These are phyloP conservation scores for Vollenhovia emeryi DNA, from an alignment of 1,140 invertebrate genomes.

Conservation along the genomic window DNA sequence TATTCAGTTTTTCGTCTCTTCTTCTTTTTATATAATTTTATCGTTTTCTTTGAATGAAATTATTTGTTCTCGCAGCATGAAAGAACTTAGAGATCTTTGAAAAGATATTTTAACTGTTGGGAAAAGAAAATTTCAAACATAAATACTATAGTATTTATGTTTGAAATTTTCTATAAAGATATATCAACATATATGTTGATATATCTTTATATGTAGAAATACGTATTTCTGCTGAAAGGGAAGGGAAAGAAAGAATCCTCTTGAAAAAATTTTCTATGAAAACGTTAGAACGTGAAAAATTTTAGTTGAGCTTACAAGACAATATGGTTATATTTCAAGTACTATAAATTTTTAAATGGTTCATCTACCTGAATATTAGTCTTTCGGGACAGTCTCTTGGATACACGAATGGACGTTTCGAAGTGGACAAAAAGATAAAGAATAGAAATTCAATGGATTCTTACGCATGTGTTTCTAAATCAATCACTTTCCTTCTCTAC, in stretches of 20 bases:
- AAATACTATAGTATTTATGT: neutral
- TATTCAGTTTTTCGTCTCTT: neutral
- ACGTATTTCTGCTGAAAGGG: neutral
- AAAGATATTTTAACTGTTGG: conserved; percentile 1
- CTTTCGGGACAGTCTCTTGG: neutral
- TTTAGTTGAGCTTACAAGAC: neutral
- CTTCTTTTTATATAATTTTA: neutral
- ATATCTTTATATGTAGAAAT: neutral
- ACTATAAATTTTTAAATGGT: neutral
- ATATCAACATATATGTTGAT: too few relatives aligned
- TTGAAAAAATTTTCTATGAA: neutral
- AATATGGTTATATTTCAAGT: neutral
- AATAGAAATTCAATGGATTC: too few relatives aligned
- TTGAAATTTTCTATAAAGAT: neutral
- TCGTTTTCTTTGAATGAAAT: neutral
- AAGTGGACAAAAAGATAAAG: too few relatives aligned
- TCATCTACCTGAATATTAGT: neutral
- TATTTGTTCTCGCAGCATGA: neutral
- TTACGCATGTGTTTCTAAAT: too few relatives aligned
- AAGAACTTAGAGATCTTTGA: neutral
- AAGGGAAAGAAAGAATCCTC: neutral
- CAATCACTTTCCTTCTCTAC: too few relatives aligned
- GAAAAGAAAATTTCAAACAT: neutral
- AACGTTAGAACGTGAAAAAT: neutral
- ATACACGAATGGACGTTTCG: neutral